A percentile compares a stretch with the other conserved stretches of the same genome.
phyloP scores from a whole-genome alignment of 2,797 vertebrate species.

The Mus minutoides region DNA sequence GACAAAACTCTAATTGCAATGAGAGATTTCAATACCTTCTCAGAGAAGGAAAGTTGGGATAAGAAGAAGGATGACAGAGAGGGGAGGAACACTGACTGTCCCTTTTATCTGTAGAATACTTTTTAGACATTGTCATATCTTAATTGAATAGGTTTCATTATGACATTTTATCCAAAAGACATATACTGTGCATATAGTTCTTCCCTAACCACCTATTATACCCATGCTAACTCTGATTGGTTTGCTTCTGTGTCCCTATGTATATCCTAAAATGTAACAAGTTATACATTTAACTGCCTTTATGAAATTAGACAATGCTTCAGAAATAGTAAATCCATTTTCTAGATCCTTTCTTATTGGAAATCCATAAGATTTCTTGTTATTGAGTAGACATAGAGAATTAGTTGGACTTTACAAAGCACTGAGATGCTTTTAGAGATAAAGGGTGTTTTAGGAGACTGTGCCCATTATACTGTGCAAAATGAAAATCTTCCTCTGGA shows the following conservation, averaged over 20 bases:
- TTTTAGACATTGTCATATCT: neutral
- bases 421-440: neutral
- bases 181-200: neutral
- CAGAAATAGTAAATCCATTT: neutral
- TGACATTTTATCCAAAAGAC: neutral
- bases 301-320: neutral
- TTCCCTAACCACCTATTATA: neutral
- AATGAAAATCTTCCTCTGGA: neutral
- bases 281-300: neutral
- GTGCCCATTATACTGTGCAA: neutral
- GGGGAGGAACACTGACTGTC: neutral
- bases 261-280: neutral
- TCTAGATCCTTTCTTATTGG: neutral
- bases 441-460: neutral
- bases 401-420: neutral
- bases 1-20: neutral
- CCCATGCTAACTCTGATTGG: neutral
- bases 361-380: neutral
- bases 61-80: neutral
- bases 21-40: neutral
- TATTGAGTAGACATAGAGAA: neutral
- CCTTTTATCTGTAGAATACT: neutral
- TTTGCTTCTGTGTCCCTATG: neutral
- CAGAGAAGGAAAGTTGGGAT: neutral
- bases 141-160: neutral